Conservation (phyloP, 2,888 invertebrate genomes). For the Caenorhabditis wallacei region DNA sequence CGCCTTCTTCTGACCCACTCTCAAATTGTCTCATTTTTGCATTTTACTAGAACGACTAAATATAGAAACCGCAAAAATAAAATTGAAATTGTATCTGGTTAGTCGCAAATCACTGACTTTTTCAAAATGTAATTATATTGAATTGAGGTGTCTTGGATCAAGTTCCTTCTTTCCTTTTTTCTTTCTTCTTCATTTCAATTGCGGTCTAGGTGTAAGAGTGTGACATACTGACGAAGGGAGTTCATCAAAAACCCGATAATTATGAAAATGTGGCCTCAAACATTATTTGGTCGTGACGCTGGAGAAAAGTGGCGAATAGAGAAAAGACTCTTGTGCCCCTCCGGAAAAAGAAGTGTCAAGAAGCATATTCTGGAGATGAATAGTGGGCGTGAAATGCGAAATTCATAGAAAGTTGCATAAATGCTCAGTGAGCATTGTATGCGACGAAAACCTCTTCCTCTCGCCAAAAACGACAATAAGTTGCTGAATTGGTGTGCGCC, state of each 20-base stretch:
- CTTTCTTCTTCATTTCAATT: conserved; percentile 12
- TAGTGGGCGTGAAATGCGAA: conserved; percentile 67
- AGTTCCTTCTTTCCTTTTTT: conserved; percentile 13
- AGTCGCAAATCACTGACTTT: not conserved
- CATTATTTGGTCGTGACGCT: conserved; percentile 26
- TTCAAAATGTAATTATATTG: conserved; percentile 33
- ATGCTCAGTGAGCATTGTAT: conserved; percentile 64
- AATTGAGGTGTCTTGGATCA: conserved; percentile 28
- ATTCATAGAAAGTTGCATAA: conserved; percentile 71
- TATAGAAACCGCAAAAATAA: conserved; percentile 1
- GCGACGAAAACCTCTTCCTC: conserved; percentile 4
- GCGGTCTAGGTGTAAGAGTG: conserved; percentile 39
- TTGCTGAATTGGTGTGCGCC: conserved; percentile 62
- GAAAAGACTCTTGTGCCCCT: conserved; percentile 24
- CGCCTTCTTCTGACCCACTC: conserved; percentile 19
- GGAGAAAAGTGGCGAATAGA: not conserved
- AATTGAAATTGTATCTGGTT: not conserved
- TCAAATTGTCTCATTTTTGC: conserved; percentile 31
- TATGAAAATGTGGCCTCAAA: conserved; percentile 51
- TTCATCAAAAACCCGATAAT: conserved; percentile 49
- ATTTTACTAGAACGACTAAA: conserved; percentile 30
- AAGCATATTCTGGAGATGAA: conserved; percentile 65
- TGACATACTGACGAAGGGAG: conserved; percentile 17
- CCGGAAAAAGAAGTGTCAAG: conserved; percentile 54
- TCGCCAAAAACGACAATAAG: conserved; percentile 56